Conservation (phyloP, 2,113 vertebrate species). For the Daubentonia madagascariensis region DNA sequence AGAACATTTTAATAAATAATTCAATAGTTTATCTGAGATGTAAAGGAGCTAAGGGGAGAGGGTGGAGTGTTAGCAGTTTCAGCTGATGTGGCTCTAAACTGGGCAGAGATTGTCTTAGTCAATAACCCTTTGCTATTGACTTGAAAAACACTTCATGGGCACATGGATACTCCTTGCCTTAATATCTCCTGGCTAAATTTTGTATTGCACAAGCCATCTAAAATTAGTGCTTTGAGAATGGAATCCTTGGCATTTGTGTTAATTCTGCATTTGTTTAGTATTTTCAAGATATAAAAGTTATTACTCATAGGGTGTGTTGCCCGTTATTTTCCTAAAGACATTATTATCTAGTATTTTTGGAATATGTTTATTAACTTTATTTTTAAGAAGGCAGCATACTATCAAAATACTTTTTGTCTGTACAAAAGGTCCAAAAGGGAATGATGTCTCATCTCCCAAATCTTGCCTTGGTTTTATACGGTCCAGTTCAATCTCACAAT, state of each 20-base stretch:
- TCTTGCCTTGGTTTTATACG: not conserved
- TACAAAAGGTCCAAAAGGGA: not conserved
- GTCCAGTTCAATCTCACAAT: not conserved
- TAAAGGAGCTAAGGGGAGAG: not conserved
- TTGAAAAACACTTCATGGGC: not conserved
- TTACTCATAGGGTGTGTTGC: not conserved
- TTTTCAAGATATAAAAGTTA: constrained; percentile 7
- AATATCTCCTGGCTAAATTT: not conserved
- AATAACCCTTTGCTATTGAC: not conserved
- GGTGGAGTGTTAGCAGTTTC: not conserved
- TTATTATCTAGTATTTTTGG: not conserved
- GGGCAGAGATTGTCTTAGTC: not conserved
- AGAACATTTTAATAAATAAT: not conserved
- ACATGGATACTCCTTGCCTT: not conserved
- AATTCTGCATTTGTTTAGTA: not conserved
- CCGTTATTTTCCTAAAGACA: not conserved
- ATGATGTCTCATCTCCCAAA: not conserved
- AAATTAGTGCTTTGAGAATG: not conserved
- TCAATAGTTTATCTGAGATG: not conserved
- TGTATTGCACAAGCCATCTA: not conserved
- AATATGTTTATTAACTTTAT: not conserved
- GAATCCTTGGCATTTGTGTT: not conserved
- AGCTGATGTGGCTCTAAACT: not conserved
- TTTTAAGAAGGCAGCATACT: not conserved
- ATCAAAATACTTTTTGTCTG: not conserved